Evolutionary conservation across 2,797 vertebrate species (phyloP).

Genomic region (Agapornis canus): DNA sequence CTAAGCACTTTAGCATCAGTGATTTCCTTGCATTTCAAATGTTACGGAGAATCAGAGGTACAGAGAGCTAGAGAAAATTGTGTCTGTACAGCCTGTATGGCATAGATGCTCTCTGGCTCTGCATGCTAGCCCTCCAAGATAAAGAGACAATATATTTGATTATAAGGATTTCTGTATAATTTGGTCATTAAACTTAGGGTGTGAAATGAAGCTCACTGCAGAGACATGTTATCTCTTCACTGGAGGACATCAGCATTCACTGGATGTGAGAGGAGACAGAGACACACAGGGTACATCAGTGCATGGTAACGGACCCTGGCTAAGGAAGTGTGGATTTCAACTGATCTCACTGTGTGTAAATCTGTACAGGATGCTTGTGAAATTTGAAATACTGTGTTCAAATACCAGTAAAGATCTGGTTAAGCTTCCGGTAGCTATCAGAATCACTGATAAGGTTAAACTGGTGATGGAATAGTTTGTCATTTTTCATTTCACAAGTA

Average conservation of each 20-base stretch:
- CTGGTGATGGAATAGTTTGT: not conserved
- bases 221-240: not conserved
- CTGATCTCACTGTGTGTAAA: not conserved
- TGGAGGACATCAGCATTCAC: not conserved
- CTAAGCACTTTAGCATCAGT: not conserved
- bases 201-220: not conserved
- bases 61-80: not conserved
- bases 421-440: not conserved
- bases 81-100: not conserved
- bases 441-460: not conserved
- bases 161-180: not conserved
- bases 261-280: not conserved
- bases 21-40: not conserved
- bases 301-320: not conserved
- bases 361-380: not conserved
- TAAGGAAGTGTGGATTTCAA: not conserved
- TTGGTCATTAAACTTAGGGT: not conserved
- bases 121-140: not conserved
- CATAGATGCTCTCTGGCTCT: not conserved
- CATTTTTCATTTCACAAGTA: not conserved
- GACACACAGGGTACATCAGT: not conserved
- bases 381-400: not conserved
- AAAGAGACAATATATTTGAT: not conserved
- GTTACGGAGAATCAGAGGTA: not conserved
- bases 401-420: not conserved